Evolutionary conservation across 2,797 vertebrate genomes (phyloP).

Genomic region (Tokudaia muenninki): DNA sequence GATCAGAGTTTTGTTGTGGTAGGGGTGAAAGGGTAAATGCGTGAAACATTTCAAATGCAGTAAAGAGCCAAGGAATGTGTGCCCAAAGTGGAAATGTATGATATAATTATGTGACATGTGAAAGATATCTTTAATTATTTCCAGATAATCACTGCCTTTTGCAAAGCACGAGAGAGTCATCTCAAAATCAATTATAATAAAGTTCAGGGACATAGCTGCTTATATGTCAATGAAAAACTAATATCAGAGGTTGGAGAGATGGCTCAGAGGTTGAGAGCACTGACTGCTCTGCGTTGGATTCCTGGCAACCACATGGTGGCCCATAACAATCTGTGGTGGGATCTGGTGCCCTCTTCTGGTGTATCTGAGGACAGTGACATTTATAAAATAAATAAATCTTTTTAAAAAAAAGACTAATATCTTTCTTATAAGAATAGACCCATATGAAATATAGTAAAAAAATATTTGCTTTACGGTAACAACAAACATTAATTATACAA

Average conservation of each 20-base stretch:
- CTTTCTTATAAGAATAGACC: not conserved
- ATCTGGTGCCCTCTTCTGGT: no score
- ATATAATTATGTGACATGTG: not conserved
- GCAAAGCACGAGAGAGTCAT: not conserved
- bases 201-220: not conserved
- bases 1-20: not conserved
- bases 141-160: conserved; percentile 14
- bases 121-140: conserved; percentile 61
- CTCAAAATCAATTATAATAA: conserved; percentile 32
- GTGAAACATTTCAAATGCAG: not conserved
- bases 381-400: no score
- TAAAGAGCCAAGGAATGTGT: not conserved
- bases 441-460: not conserved
- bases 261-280: no score
- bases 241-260: not conserved
- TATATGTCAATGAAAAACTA: not conserved
- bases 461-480: not conserved
- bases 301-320: no score
- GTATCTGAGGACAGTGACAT: no score
- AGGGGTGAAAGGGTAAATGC: not conserved
- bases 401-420: not conserved
- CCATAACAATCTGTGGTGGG: no score
- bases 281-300: no score
- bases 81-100: not conserved
- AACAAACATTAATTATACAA: not conserved